Base-by-base conservation (phyloP, 2,888 invertebrate species). In the Prosopocoilus inquinatus region DNA sequence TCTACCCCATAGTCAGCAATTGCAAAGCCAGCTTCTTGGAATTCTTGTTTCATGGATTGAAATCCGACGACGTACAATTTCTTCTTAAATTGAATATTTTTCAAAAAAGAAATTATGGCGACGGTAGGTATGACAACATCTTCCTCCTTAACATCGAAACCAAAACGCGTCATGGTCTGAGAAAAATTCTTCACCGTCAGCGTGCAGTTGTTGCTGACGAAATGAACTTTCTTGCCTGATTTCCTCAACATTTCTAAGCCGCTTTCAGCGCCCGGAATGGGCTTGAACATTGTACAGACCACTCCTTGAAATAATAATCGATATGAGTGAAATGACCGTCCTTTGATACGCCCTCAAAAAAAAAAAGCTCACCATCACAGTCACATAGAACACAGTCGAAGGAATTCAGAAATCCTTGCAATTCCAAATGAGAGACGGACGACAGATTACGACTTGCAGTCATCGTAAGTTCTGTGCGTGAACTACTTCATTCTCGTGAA, bases 311-410 rank as follows among this genome's bases (percentile, higher is more conserved):
- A 34, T 20, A 48, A 34, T 20, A 32, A 12, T 34, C 35, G 39
- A 7, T 13, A 46, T 47, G n/a, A 15, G 13, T 16, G 16, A n/a
- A 33, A 13, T 11, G 16, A 45, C 3, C 36, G 7, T 28, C 3
- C 20, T 28, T 2, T 28, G 1, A 28, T 33, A n/a, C 8, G 20
- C 20, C 8, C 13, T 32, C 36, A 7, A 8, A n/a, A 45, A 9
- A n/a, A 8, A 39, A 11, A 11, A 12, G 47, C 70, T 69, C 72
- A 81, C 84, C 84, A 71, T 84, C 84, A 66, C 84, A 84, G 63
- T 84, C 84, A 50, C 80, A 80, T 43, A 84, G 71, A 48, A 84
- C 76, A 41, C 77, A 76, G 64, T 84, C 84, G 57, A 83, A 80
- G 32, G 80, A 79, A 47, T 79, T 69, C 1, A 84, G 55, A 53